These are phyloP conservation scores for Acrossocheilus wenchowensis DNA, from an alignment of 2,797 vertebrate genomes.

Conservation along the genomic window DNA sequence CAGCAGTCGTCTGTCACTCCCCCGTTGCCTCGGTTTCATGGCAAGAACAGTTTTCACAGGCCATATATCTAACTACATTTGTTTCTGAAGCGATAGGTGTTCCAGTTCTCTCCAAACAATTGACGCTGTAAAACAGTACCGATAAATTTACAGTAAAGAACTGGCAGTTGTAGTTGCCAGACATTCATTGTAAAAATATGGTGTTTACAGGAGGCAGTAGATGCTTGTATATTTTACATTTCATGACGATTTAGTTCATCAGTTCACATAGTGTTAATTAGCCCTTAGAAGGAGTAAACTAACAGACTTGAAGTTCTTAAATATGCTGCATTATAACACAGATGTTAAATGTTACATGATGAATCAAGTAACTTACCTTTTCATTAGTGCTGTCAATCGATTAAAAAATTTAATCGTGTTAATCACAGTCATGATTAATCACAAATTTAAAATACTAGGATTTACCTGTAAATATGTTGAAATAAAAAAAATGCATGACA, in stretches of 20 bases:
- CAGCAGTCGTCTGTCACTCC: slow-evolving; percentile 28
- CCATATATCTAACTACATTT: background rate
- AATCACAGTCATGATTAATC: too few species aligned
- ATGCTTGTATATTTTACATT: background rate
- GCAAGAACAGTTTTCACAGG: background rate
- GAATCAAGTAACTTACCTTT: background rate
- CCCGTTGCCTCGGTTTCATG: background rate
- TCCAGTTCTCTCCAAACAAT: background rate
- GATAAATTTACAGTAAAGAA: background rate
- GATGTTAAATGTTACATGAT: background rate
- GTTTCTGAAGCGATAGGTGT: background rate
- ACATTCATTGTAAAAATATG: background rate
- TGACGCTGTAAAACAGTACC: background rate
- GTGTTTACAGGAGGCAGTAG: background rate
- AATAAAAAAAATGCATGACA: too few species aligned
- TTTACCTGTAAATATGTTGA: too few species aligned
- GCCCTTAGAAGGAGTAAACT: background rate
- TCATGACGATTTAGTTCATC: background rate
- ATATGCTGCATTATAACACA: background rate
- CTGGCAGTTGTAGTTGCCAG: background rate
- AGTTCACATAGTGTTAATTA: background rate
- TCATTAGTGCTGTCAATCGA: too few species aligned
- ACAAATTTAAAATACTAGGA: too few species aligned
- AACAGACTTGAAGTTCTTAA: background rate
- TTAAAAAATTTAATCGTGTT: too few species aligned